Evolutionary conservation across 2,797 vertebrate species (phyloP).

Genomic region (Molothrus ater): DNA sequence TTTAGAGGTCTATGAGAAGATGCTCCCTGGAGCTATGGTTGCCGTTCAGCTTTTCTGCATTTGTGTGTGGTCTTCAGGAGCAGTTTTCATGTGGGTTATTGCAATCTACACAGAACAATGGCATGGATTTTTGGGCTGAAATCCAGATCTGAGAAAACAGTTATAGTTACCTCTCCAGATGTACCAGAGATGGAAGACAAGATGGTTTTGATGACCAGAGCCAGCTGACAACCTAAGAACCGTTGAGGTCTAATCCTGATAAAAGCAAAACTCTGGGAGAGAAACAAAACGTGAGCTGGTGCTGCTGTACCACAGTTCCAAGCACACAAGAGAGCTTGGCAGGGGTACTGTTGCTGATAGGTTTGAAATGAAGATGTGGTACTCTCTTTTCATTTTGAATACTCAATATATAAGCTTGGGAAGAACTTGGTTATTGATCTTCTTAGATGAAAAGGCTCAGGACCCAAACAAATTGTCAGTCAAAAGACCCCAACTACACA

Average conservation of each 20-base stretch:
- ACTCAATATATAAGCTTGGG: neutral
- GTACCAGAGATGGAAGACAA: slow-evolving; percentile 24
- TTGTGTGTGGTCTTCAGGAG: slow-evolving; percentile 43
- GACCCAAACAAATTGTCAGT: neutral
- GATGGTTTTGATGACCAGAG: slow-evolving; percentile 15
- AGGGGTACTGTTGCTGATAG: neutral
- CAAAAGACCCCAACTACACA: neutral
- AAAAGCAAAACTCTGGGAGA: neutral
- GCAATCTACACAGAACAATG: neutral
- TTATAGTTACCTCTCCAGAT: slow-evolving; percentile 14
- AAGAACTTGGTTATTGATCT: neutral
- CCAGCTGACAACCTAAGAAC: neutral
- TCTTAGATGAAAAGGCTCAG: neutral
- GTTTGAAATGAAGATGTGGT: neutral
- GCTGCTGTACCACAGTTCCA: neutral
- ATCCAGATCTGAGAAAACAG: neutral
- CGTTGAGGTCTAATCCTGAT: neutral
- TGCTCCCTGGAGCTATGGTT: slow-evolving; percentile 2
- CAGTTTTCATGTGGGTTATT: slow-evolving; percentile 30
- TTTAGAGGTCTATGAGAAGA: slow-evolving; percentile 48
- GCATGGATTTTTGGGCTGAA: neutral
- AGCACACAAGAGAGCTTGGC: neutral
- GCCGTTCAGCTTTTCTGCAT: slow-evolving; percentile 21
- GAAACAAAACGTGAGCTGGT: fast-evolving
- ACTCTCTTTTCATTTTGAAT: neutral